These are phyloP conservation scores for Lanius ludovicianus DNA, from an alignment of 2,113 vertebrate genomes.

Conservation along the genomic window DNA sequence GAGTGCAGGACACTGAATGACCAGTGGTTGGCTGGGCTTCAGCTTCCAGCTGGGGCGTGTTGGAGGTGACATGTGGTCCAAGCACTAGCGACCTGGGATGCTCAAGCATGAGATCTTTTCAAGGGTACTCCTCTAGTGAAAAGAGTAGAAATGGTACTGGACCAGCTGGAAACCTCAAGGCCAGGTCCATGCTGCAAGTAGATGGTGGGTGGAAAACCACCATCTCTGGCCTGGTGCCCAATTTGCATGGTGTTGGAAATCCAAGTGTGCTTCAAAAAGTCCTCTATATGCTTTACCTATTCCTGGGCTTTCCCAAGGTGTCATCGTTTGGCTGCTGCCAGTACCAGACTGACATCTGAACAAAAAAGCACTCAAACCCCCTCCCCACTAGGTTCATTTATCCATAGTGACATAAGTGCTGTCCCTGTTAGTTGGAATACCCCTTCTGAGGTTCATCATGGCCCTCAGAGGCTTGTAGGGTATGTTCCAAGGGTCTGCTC, in stretches of 20 bases:
- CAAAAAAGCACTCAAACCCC: background rate
- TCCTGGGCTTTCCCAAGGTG: background rate
- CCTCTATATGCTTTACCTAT: rapidly evolving
- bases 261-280: background rate
- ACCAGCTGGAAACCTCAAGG: background rate
- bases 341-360: background rate
- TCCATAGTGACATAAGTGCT: background rate
- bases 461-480: background rate
- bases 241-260: background rate
- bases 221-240: background rate
- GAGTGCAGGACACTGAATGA: rapidly evolving
- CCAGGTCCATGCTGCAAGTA: background rate
- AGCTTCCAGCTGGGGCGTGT: background rate
- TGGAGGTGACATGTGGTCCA: background rate
- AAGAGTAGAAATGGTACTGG: background rate
- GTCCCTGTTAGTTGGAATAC: background rate
- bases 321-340: background rate
- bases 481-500: background rate
- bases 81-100: rapidly evolving
- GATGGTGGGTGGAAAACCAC: background rate
- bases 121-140: background rate
- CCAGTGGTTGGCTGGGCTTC: background rate
- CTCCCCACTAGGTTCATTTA: background rate
- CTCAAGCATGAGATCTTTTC: background rate
- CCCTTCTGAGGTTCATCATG: background rate